These are phyloP conservation scores for Hydrolagus colliei DNA, from an alignment of 2,797 vertebrate genomes.

Conservation along the genomic window DNA sequence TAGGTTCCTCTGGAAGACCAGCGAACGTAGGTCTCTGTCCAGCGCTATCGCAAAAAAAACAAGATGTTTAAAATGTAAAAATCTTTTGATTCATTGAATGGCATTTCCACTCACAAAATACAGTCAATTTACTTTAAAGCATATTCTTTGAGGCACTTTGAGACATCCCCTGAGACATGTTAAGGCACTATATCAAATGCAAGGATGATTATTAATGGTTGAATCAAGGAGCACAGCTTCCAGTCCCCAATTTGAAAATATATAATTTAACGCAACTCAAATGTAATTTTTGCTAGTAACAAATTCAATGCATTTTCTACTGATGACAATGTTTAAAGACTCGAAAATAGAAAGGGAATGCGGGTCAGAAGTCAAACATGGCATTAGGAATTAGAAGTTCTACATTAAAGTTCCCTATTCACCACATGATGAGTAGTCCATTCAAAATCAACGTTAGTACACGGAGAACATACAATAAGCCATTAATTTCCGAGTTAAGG, in stretches of 20 bases:
- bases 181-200: too few species aligned
- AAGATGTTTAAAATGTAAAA: constrained; percentile 34
- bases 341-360: neutral
- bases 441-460: neutral
- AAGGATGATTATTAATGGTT: too few species aligned
- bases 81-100: neutral
- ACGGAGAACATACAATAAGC: neutral
- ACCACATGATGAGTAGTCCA: neutral
- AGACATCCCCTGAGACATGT: too few species aligned
- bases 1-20: constrained; percentile 97
- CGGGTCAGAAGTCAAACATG: neutral
- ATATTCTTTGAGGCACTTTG: too few species aligned
- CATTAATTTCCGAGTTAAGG: neutral
- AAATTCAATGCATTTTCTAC: neutral
- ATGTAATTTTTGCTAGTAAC: neutral
- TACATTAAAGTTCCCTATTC: neutral
- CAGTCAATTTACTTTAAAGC: too few species aligned
- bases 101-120: too few species aligned
- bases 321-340: neutral
- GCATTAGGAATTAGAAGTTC: neutral
- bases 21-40: constrained; percentile 95
- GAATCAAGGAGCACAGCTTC: neutral
- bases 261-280: neutral
- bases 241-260: neutral
- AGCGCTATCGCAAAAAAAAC: constrained; percentile 60